Base-by-base conservation (phyloP, 2,113 vertebrate genomes). In the Macquaria ambigua region DNA sequence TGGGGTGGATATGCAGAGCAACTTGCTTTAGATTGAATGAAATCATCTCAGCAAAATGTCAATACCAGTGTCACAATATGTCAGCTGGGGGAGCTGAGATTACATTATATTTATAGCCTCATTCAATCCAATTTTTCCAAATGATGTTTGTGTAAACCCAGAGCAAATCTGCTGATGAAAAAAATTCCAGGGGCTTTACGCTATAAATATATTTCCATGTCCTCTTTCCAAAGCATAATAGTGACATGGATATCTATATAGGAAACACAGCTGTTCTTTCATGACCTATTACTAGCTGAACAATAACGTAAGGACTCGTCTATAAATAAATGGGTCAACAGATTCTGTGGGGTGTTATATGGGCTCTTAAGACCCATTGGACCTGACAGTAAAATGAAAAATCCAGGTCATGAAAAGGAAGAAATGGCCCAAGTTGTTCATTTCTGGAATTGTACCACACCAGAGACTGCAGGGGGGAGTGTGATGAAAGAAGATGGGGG, bases 31-130 rank as follows among this genome's bases (percentile, higher is more conserved):
- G 80, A 59, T 86, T 86, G 62, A 84, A 83, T 66, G 0, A 80
- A 85, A 93, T 90, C 82, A 83, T 77, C 74, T 90, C 70, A 67
- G 15, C 64, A 64, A 85, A 74, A 86, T 84, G 63, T 80, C 77
- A 76, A 81, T 79, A 46, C 77, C 82, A 80, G 23, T 80, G 59
- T 68, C 76, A 87, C 79, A 82, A 71, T 69, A 50, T 80, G 80
- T 72, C 90, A 76, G 58, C 8, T 68, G 61, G 21, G 12, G 64
- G 73, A 80, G 66, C 62, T 68, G 59, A 83, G 82, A 90, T 91
- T 71, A 71, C 1, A 69, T 77, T 64, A 61, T 79, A 81, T 88
- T 89, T 79, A 87, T 68, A 85, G 37, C 61, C 50, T 64, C 48
- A 43, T 75, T 78, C 83, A 71, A 79, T 84, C 81, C 74, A 86